Evolutionary conservation across 2,113 vertebrate genomes (phyloP).

Genomic region (Ellobius talpinus): DNA sequence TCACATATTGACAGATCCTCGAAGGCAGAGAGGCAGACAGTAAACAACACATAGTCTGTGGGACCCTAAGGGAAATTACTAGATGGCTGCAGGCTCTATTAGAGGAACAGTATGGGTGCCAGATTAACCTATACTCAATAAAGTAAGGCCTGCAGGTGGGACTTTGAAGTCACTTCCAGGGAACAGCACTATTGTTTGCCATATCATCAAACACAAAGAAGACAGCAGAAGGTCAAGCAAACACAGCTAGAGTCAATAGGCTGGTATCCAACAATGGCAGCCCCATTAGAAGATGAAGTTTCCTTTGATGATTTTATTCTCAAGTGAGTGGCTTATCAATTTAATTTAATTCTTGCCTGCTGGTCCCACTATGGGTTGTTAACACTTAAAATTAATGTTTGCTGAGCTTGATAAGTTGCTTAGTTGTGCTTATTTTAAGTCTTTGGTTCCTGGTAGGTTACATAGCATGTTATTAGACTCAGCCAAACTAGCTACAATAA

Average conservation of each 20-base stretch:
- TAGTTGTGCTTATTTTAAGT: conserved; percentile 51
- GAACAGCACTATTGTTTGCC: conserved; percentile 22
- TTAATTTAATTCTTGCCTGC: conserved; percentile 67
- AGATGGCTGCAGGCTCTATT: conserved; percentile 40
- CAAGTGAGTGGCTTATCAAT: conserved; percentile 51
- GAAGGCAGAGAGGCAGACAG: conserved; percentile 10
- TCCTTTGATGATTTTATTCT: conserved; percentile 67
- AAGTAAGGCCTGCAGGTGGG: conserved; percentile 44
- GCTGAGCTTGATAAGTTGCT: conserved; percentile 51
- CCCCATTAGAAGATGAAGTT: conserved; percentile 55
- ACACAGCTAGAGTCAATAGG: conserved; percentile 33
- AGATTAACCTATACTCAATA: conserved; percentile 39
- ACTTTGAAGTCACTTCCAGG: conserved; percentile 68
- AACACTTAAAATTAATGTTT: conserved; percentile 68
- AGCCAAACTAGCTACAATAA: not conserved
- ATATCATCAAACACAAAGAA: conserved; percentile 59
- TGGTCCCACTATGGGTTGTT: conserved; percentile 55
- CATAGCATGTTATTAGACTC: not conserved
- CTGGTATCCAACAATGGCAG: conserved; percentile 29
- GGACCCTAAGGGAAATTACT: conserved; percentile 45
- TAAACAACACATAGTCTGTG: conserved; percentile 22
- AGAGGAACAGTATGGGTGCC: conserved; percentile 29
- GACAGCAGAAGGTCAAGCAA: conserved; percentile 45
- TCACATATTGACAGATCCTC: conserved; percentile 30
- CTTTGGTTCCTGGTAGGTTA: conserved; percentile 8